Evolutionary conservation across 1,140 invertebrate genomes (phyloP).

Genomic region (Helicoverpa zea): DNA sequence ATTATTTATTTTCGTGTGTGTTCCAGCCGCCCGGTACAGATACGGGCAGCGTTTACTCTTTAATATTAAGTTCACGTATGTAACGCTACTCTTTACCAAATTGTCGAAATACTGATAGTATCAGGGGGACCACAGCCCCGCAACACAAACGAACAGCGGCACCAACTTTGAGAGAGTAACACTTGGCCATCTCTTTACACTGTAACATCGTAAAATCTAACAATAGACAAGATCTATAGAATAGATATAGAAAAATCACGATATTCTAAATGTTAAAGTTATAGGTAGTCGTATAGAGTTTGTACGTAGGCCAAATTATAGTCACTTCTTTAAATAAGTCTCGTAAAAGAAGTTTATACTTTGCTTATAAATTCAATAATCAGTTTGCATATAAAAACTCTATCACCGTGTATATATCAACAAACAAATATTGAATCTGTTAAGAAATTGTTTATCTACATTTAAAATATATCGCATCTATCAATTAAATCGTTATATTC

Average conservation of each 20-base stretch:
- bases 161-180: slow-evolving; percentile 67
- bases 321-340: slow-evolving; percentile 8
- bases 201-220: slow-evolving; percentile 51
- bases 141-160: slow-evolving; percentile 79
- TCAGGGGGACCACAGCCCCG: slow-evolving; percentile 73
- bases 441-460: slow-evolving; percentile 34
- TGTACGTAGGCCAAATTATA: slow-evolving; percentile 50
- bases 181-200: slow-evolving; percentile 43
- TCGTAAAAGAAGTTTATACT: slow-evolving; percentile 26
- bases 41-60: slow-evolving; percentile 73
- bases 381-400: slow-evolving; percentile 41
- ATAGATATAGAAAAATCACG: slow-evolving; percentile 49
- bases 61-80: slow-evolving; percentile 79
- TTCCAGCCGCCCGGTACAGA: slow-evolving; percentile 80
- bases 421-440: slow-evolving; percentile 22
- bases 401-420: slow-evolving; percentile 18
- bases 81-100: slow-evolving; percentile 84
- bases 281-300: slow-evolving; percentile 45
- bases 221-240: slow-evolving; percentile 43
- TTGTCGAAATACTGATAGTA: slow-evolving; percentile 85
- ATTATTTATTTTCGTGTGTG: slow-evolving; percentile 85
- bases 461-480: slow-evolving; percentile 32
- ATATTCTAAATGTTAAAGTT: slow-evolving; percentile 41
- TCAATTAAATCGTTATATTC: slow-evolving; percentile 41
- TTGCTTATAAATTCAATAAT: not conserved